Evolutionary conservation across 1,140 invertebrate species (phyloP).

Genomic region (Drosophila saltans): DNA sequence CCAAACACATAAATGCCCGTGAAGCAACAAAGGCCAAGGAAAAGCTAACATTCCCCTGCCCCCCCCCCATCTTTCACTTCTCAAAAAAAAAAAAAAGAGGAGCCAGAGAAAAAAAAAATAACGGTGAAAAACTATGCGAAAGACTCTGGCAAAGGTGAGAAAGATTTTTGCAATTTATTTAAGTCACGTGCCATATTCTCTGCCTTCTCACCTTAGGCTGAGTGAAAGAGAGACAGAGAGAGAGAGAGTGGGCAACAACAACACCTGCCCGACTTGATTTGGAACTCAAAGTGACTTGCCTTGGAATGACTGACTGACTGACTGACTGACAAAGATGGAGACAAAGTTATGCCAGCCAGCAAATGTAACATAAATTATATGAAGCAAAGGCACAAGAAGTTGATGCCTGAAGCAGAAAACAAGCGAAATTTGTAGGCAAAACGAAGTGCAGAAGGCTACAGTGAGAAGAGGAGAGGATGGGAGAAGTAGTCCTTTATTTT

Average conservation of each 20-base stretch:
- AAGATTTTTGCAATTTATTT: slow-evolving; percentile 81
- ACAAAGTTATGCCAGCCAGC: slow-evolving; percentile 76
- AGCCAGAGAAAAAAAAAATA: neutral
- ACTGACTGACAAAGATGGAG: slow-evolving; percentile 28
- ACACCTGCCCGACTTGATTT: slow-evolving; percentile 63
- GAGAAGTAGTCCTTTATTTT: neutral
- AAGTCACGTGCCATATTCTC: slow-evolving; percentile 78
- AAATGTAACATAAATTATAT: slow-evolving; percentile 81
- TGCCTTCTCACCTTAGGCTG: slow-evolving; percentile 33
- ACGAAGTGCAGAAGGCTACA: neutral
- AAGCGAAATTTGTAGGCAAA: slow-evolving; percentile 8
- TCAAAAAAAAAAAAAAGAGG: slow-evolving; percentile 20
- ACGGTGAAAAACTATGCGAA: slow-evolving; percentile 62
- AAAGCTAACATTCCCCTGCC: neutral
- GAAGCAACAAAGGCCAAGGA: slow-evolving; percentile 58
- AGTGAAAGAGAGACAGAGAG: no score
- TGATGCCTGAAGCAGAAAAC: slow-evolving; percentile 45
- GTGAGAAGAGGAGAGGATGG: neutral
- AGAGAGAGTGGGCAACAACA: neutral
- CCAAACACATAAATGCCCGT: slow-evolving; percentile 43
- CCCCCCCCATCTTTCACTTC: neutral
- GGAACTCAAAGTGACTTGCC: slow-evolving; percentile 75
- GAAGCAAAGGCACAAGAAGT: slow-evolving; percentile 71
- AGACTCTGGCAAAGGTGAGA: slow-evolving; percentile 71
- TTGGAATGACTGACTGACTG: slow-evolving; percentile 59